A percentile compares a stretch with the other conserved stretches of the same genome.
phyloP scores from a whole-genome alignment of 2,888 invertebrate genomes.

The Leptothorax acervorum region DNA sequence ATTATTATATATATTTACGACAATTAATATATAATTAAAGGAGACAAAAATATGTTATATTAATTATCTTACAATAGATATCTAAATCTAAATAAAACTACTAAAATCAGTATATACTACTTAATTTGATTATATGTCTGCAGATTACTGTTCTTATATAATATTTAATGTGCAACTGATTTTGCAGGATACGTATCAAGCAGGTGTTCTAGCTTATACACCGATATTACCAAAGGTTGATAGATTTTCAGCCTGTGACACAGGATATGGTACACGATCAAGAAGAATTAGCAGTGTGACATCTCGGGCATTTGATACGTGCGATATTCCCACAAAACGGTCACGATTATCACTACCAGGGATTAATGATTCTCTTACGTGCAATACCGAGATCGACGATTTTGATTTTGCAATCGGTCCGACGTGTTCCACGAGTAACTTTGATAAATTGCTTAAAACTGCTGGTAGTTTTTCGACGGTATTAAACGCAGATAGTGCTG shows the following conservation, averaged over 20 bases:
- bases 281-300: neutral
- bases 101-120: neutral
- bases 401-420: slow-evolving; percentile 8
- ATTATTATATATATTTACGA: neutral
- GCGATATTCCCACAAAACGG: slow-evolving; percentile 37
- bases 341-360: slow-evolving; percentile 19
- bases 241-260: neutral
- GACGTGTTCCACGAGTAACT: neutral
- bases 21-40: neutral
- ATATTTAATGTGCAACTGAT: neutral
- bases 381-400: neutral
- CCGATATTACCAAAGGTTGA: neutral
- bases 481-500: neutral
- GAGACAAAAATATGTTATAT: slow-evolving; percentile 2
- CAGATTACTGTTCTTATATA: neutral
- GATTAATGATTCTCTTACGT: slow-evolving; percentile 4
- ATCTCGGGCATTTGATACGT: neutral
- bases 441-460: neutral
- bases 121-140: neutral
- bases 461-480: neutral
- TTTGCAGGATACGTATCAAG: neutral
- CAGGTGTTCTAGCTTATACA: neutral
- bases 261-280: slow-evolving; percentile 25
- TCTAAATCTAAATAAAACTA: too few relatives aligned
- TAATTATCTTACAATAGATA: neutral